phyloP scores from a whole-genome alignment of 2,888 invertebrate genomes.

The Microplitis manilae region DNA sequence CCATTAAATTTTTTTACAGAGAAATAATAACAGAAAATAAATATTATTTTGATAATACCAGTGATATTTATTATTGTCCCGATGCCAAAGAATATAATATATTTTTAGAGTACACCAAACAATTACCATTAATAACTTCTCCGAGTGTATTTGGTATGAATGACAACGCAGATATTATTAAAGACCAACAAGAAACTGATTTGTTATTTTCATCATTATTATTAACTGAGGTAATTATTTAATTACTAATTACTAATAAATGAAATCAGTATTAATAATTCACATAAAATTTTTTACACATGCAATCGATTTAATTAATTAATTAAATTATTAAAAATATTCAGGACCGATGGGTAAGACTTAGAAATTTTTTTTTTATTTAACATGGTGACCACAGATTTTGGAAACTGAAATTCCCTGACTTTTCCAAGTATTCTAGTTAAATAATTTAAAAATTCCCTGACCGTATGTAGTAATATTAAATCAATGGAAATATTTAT shows the following conservation, averaged over 20 bases:
- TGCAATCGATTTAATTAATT: constrained; percentile 12
- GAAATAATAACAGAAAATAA: constrained; percentile 53
- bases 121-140: constrained; percentile 83
- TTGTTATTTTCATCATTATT: constrained; percentile 82
- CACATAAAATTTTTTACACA: neutral
- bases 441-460: no score
- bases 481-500: no score
- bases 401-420: no score
- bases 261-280: no score
- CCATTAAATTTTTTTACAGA: constrained; percentile 47
- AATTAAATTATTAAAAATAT: constrained; percentile 40
- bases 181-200: constrained; percentile 90
- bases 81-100: constrained; percentile 81
- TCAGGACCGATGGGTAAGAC: constrained; percentile 63
- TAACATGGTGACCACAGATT: neutral
- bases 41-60: constrained; percentile 61
- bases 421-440: no score
- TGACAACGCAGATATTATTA: constrained; percentile 92
- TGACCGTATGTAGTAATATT: no score
- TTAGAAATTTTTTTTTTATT: constrained; percentile 26
- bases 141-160: constrained; percentile 95
- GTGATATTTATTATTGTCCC: constrained; percentile 80
- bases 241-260: neutral
- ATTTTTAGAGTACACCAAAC: constrained; percentile 78
- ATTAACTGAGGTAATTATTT: constrained; percentile 81